Percentiles rank a stretch among this genome's conserved stretches.
Evolutionary conservation across 2,113 vertebrate species (phyloP).

Genomic region (Zosterops hypoxanthus): DNA sequence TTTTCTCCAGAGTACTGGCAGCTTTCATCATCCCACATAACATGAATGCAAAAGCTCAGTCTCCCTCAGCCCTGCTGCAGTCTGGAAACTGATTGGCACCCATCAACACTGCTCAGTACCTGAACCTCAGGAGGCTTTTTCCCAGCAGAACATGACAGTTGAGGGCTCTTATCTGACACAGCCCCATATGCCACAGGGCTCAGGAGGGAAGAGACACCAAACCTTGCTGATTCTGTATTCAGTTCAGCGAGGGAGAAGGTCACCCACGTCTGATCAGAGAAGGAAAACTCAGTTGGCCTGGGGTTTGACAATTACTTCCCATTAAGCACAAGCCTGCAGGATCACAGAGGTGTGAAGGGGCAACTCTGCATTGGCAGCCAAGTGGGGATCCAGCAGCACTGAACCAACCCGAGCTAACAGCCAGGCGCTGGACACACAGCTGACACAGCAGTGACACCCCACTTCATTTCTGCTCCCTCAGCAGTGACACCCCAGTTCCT

Average conservation of each 20-base stretch:
- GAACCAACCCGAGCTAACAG: neutral
- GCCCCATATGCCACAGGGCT: neutral
- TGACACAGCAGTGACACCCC: rapidly evolving
- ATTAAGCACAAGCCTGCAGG: neutral
- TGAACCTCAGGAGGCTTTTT: neutral
- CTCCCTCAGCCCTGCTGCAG: neutral
- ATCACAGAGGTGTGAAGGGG: too few relatives aligned
- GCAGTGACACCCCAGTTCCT: neutral
- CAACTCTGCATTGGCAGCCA: neutral
- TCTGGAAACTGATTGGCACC: neutral
- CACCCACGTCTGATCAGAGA: neutral
- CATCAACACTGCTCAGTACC: neutral
- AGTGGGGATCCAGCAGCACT: neutral
- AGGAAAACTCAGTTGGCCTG: neutral
- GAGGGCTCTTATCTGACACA: neutral
- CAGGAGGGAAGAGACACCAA: neutral
- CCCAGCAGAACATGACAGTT: neutral
- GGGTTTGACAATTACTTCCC: neutral
- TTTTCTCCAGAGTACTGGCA: neutral
- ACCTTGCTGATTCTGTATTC: neutral
- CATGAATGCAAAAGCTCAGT: neutral
- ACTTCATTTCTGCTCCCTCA: too few relatives aligned
- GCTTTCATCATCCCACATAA: neutral
- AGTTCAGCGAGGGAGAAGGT: neutral
- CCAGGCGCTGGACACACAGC: too few relatives aligned